Percentiles rank a stretch among this genome's conserved stretches.
phyloP scores from a whole-genome alignment of 2,113 vertebrate genomes.

The Cololabis saira region DNA sequence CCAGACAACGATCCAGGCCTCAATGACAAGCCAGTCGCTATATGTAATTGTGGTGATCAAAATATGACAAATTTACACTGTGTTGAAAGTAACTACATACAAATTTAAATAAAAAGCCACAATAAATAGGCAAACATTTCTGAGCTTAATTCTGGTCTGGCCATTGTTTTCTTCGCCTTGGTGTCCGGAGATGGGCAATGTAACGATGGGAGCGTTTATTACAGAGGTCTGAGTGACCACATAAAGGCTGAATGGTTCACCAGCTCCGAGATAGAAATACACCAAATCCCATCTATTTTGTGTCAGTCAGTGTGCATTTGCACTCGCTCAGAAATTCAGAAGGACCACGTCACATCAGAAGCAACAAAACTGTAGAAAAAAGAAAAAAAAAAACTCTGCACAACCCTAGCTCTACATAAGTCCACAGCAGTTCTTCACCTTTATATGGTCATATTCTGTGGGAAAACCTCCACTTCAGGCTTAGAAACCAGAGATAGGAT shows the following conservation, averaged over 20 bases:
- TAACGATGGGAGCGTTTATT: too few relatives aligned
- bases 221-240: too few relatives aligned
- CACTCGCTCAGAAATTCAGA: background rate
- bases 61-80: too few relatives aligned
- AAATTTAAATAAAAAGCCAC: too few relatives aligned
- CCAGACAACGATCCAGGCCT: slow-evolving; percentile 33
- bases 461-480: slow-evolving; percentile 10
- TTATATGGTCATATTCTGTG: slow-evolving; percentile 43
- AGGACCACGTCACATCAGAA: too few relatives aligned
- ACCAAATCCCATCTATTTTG: background rate
- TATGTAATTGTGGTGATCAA: background rate
- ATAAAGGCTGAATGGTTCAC: background rate
- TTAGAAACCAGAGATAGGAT: background rate
- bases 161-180: too few relatives aligned
- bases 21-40: slow-evolving; percentile 6
- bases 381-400: too few relatives aligned
- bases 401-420: background rate
- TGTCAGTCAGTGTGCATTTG: background rate
- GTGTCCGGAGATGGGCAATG: too few relatives aligned
- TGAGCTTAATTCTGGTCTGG: too few relatives aligned
- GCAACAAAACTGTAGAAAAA: too few relatives aligned
- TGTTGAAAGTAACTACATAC: too few relatives aligned
- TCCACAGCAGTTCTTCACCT: slow-evolving; percentile 24
- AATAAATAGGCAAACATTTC: too few relatives aligned
- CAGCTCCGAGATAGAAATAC: background rate